Evolutionary conservation across 2,888 invertebrate species (phyloP), one percentile per base, ranked within the genome.

Genomic region (Monopis laevigella): DNA sequence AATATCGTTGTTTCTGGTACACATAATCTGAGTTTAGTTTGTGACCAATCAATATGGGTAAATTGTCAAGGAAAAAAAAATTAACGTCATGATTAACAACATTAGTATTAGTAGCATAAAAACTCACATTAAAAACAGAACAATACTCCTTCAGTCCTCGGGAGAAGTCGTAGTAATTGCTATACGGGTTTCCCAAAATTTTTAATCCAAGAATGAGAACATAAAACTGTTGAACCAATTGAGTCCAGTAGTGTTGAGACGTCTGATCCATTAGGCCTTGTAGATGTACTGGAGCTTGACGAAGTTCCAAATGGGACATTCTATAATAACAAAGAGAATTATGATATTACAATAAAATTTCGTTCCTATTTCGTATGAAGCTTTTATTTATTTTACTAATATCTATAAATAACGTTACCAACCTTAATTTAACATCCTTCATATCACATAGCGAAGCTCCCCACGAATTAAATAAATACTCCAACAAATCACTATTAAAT

Each of bases 131-230:
- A 32, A 32, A 32, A 21, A 21, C 24, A 21, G 24, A 7, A 57
- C 87, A 87, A 58, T 84, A 83, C 43, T 86, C 83, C 43, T 83
- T 83, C 18, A 86, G 61, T 1, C 83, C 85, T 46, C 80, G 75
- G 1, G 84, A 82, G 54, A 87, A 86, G 62, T 87, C 86, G 28
- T 83, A 82, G 7, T 86, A 74, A n/a, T 81, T 68, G 49, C 84
- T 84, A 58, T 90, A 92, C 0, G 91, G 90, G 69, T 92, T 93
- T 4, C 92, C 90, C 13, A 93, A 81, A 18, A 93, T 89, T 54
- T 91, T 90, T 24, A 90, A 70, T 0, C 91, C 92, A 12, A 92
- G 71, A 1, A 92, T 86, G 46, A 90, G 78, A 1, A 92, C 91
- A 54, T 92, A 90, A 58, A 90, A 88, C 66, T 93, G 93, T 58